phyloP scores from a whole-genome alignment of 2,113 vertebrate species.

The Benthochromis sp. region DNA sequence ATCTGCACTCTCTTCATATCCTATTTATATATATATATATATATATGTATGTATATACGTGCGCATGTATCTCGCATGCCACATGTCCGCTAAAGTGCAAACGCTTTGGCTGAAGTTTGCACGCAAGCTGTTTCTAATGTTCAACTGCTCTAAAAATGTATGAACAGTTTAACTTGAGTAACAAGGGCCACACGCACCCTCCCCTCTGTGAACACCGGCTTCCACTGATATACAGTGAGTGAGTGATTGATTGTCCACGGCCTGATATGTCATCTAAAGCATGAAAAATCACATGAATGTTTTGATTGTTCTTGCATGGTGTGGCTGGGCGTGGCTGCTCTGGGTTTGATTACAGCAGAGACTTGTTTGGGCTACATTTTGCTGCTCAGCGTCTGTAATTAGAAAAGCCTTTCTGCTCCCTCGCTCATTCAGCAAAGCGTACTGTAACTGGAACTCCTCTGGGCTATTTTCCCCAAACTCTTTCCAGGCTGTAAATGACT shows the following conservation, averaged over 20 bases:
- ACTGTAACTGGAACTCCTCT: constrained; percentile 17
- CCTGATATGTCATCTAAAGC: neutral
- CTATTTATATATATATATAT: neutral
- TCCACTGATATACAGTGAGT: neutral
- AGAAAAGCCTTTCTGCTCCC: constrained; percentile 24
- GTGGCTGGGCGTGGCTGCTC: constrained; percentile 6
- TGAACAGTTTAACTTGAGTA: neutral
- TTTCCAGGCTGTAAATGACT: constrained; percentile 25
- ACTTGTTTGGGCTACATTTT: constrained; percentile 37
- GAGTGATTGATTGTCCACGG: neutral
- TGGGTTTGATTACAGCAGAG: constrained; percentile 29
- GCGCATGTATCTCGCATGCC: neutral
- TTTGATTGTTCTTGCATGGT: constrained; percentile 7
- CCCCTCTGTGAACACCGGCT: neutral
- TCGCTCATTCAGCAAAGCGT: neutral
- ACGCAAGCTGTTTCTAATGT: neutral
- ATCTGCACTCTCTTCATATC: neutral
- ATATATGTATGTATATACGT: neutral
- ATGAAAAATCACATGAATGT: neutral
- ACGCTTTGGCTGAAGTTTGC: neutral
- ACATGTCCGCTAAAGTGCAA: neutral
- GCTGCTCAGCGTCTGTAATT: constrained; percentile 33
- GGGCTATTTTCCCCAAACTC: constrained; percentile 17
- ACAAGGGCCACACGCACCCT: neutral
- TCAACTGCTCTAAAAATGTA: neutral